Base-by-base conservation (phyloP, 2,113 vertebrate genomes). In the Dasypus novemcinctus region DNA sequence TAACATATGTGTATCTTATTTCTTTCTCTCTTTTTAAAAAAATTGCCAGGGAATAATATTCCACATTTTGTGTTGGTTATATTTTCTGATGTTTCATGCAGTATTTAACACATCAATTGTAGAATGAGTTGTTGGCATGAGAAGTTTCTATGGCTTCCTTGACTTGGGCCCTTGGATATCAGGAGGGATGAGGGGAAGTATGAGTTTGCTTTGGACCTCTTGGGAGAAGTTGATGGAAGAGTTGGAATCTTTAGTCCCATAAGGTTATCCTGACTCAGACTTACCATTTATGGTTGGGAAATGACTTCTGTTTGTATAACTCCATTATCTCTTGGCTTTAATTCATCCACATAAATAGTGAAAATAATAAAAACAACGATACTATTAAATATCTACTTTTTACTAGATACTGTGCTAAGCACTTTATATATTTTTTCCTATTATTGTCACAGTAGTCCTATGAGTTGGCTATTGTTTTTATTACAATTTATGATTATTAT, bases 61-160 rank as follows among this genome's bases (percentile, higher is more conserved):
- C 5, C 61, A 93, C 31, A 69, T 96, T 85, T 92, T 41, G 4
- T 87, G 38, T 74, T 91, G 85, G 66, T 94, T 88, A 49, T 68
- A 69, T 95, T 78, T 94, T 95, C 85, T 96, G 41, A 52, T 91
- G 36, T 74, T 64, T 91, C 54, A 75, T 68, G 17, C 33, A 69
- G 15, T 76, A 76, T 75, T 93, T 96, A 96, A 95, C 81, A 74
- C 41, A 96, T 89, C 66, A 54, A 66, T 72, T 93, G 9, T 91
- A 92, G 46, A 95, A 57, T 85, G 74, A 88, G 27, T 91, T 90
- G 68, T 92, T 82, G 68, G 6, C 52, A 54, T 86, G 23, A 94
- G 79, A 90, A 72, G 81, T 78, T 81, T 90, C 21, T n/a, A 2
- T 90, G 74, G 7, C 92, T 93, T 94, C 75, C 82, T 96, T 94